These are phyloP conservation scores for Propsilocerus akamusi DNA, from an alignment of 1,140 invertebrate species.

Conservation along the genomic window DNA sequence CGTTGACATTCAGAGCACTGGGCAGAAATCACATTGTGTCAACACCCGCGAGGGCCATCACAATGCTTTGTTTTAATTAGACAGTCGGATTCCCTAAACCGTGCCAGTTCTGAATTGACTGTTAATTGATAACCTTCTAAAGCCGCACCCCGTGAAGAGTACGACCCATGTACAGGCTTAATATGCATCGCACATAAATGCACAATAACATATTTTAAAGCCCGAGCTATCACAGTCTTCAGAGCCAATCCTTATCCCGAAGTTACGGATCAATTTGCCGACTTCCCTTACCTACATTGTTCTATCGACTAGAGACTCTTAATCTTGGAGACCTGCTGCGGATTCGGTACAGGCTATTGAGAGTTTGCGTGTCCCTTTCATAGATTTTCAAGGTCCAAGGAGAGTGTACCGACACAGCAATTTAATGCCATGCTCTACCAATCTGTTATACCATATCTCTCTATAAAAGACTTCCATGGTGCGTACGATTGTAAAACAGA, in stretches of 20 bases:
- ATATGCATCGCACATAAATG: slow-evolving; percentile 11
- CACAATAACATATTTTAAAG: slow-evolving; percentile 14
- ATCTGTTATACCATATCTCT: no score
- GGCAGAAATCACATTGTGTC: slow-evolving; percentile 62
- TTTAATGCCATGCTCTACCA: no score
- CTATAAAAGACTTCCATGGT: no score
- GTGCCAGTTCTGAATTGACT: slow-evolving; percentile 46
- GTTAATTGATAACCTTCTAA: slow-evolving; percentile 30
- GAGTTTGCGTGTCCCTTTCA: no score
- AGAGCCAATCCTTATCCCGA: slow-evolving; percentile 60
- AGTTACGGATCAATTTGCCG: slow-evolving; percentile 66
- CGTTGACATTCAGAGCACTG: slow-evolving; percentile 58
- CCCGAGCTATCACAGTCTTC: slow-evolving; percentile 39
- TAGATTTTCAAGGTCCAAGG: no score
- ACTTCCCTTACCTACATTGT: slow-evolving; percentile 79
- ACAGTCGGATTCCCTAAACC: slow-evolving; percentile 60
- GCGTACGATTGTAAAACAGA: no score
- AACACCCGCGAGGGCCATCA: slow-evolving; percentile 42
- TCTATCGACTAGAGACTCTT: slow-evolving; percentile 78
- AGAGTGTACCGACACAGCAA: no score
- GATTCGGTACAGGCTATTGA: no score
- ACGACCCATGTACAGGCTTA: slow-evolving; percentile 20
- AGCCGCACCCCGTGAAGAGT: slow-evolving; percentile 8
- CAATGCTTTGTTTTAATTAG: slow-evolving; percentile 58
- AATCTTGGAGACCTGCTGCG: slow-evolving; percentile 78